phyloP scores from a whole-genome alignment of 2,888 invertebrate genomes.

The Anodontia alba region DNA sequence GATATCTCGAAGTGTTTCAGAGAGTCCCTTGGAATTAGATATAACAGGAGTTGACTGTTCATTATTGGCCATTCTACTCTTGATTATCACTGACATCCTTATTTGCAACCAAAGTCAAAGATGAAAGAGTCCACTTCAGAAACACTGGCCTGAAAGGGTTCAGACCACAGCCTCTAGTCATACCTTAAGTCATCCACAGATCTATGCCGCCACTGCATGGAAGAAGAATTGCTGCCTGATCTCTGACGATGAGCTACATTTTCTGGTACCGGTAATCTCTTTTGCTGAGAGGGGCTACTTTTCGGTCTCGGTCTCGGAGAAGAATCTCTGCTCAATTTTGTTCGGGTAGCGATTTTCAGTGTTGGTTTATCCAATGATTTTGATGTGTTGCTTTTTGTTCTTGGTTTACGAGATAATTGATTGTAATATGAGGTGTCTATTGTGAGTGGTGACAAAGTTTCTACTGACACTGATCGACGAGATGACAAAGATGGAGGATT shows the following conservation, averaged over 20 bases:
- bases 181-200: conserved; percentile 56
- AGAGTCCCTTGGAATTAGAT: too few species aligned
- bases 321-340: conserved; percentile 12
- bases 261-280: conserved; percentile 24
- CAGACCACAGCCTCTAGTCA: too few species aligned
- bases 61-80: too few species aligned
- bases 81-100: too few species aligned
- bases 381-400: background rate
- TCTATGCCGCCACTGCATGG: conserved; percentile 38
- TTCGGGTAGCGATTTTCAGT: conserved; percentile 1
- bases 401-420: conserved; percentile 18
- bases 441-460: conserved; percentile 54
- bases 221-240: conserved; percentile 46
- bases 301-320: conserved; percentile 29
- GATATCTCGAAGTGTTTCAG: too few species aligned
- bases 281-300: conserved; percentile 20
- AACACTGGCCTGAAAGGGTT: too few species aligned
- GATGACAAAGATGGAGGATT: conserved; percentile 52
- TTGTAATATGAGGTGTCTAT: conserved; percentile 51
- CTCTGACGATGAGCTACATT: conserved; percentile 43
- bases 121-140: too few species aligned
- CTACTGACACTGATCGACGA: conserved; percentile 44
- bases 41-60: too few species aligned
- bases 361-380: background rate
- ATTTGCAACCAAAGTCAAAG: too few species aligned